A percentile compares a stretch with the other conserved stretches of the same genome.
Evolutionary conservation across 2,113 vertebrate genomes (phyloP).

Genomic region (Aspidoscelis tigris): DNA sequence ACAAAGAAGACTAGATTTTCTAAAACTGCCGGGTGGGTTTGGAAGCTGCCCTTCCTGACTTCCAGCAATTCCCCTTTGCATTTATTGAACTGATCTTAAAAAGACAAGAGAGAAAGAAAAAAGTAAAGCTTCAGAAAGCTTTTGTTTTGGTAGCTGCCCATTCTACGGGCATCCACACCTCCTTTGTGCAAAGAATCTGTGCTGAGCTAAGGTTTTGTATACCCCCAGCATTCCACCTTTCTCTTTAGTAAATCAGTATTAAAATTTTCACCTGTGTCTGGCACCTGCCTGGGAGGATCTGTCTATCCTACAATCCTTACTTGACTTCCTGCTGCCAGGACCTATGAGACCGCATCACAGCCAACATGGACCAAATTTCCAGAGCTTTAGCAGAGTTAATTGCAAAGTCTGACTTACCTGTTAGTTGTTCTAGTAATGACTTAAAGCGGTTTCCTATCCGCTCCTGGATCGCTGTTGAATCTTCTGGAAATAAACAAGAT

Average conservation of each 20-base stretch:
- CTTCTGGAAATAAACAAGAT: constrained; percentile 79
- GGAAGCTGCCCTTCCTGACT: constrained; percentile 84
- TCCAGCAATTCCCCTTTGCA: constrained; percentile 93
- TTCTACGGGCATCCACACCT: neutral
- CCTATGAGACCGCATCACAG: too few species aligned
- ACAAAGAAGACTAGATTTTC: constrained; percentile 95
- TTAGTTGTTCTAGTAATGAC: constrained; percentile 88
- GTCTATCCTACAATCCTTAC: neutral
- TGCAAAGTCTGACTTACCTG: constrained; percentile 79
- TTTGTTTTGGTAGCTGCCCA: neutral
- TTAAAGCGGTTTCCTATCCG: constrained; percentile 92
- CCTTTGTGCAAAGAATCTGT: neutral
- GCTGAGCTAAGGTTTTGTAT: neutral
- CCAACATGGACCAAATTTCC: too few species aligned
- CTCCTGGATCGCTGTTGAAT: constrained; percentile 89
- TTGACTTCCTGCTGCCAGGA: too few species aligned
- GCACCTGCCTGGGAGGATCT: neutral
- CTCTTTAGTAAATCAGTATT: neutral
- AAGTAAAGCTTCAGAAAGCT: neutral
- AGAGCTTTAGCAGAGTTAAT: neutral
- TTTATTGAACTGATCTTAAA: constrained; percentile 88
- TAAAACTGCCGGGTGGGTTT: constrained; percentile 84
- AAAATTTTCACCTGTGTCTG: neutral
- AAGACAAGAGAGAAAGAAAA: neutral
- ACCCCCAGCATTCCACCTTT: too few species aligned